Conservation (phyloP, 30 jellyfish, hydroid and myxozoan genomes). For the Pelagia noctiluca region DNA sequence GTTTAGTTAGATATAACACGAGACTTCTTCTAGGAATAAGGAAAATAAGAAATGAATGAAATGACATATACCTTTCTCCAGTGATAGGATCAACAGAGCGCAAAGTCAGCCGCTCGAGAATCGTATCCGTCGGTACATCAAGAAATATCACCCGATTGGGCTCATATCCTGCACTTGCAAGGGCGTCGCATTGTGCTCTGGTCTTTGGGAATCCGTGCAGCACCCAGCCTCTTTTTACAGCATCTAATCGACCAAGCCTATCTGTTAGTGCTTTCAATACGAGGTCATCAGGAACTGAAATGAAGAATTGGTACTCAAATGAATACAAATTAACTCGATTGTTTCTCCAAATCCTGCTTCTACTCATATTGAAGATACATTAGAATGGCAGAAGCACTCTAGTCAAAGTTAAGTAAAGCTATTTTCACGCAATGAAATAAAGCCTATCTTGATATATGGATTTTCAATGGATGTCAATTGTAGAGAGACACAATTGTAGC, state of each 20-base stretch:
- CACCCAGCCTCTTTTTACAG: conserved; percentile 97
- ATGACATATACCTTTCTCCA: conserved; percentile 90
- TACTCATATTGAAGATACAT: too few species aligned
- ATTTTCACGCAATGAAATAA: too few species aligned
- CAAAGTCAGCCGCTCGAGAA: conserved; percentile 83
- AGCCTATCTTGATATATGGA: too few species aligned
- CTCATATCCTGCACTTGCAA: conserved; percentile 76
- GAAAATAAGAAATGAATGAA: too few species aligned
- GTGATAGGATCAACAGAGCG: conserved; percentile 91
- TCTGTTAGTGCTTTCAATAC: conserved; percentile 65
- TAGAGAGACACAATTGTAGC: too few species aligned
- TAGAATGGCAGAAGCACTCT: too few species aligned
- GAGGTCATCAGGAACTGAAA: conserved; percentile 96
- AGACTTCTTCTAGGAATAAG: background rate
- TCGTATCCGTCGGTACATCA: conserved; percentile 86
- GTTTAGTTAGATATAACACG: too few species aligned
- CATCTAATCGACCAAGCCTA: conserved; percentile 85
- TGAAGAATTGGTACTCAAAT: background rate
- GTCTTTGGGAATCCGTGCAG: conserved; percentile 97
- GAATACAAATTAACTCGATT: too few species aligned
- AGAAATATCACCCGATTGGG: conserved; percentile 90
- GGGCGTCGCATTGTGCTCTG: conserved; percentile 87
- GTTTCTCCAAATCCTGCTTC: too few species aligned
- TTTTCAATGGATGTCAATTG: too few species aligned
- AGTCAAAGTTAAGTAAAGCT: too few species aligned